Evolutionary conservation across 2,797 vertebrate species (phyloP).

Genomic region (Austrolebias charrua): DNA sequence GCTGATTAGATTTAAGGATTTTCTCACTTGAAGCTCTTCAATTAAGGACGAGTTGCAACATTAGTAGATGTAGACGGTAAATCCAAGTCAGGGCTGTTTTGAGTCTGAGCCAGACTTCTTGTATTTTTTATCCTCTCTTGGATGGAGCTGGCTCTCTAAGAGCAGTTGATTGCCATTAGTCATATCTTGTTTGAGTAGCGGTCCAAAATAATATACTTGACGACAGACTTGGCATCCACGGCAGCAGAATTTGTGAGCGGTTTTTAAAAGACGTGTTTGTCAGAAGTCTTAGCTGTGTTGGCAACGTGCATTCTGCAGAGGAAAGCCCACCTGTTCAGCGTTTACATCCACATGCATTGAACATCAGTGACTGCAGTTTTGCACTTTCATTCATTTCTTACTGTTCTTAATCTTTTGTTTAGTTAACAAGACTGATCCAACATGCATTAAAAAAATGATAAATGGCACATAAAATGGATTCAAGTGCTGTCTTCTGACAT

Average conservation of each 20-base stretch:
- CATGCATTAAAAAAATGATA: too few relatives aligned
- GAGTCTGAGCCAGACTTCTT: conserved; percentile 33
- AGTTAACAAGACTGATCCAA: too few relatives aligned
- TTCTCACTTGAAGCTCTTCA: conserved; percentile 34
- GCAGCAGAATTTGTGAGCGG: conserved; percentile 16
- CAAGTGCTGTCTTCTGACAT: too few relatives aligned
- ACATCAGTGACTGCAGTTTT: not conserved
- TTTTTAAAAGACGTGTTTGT: conserved; percentile 27
- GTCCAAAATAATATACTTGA: conserved; percentile 39
- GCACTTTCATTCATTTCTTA: not conserved
- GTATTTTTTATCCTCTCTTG: conserved; percentile 15
- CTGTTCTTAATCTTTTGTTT: not conserved
- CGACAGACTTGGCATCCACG: conserved; percentile 32
- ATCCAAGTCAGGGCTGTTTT: conserved; percentile 33
- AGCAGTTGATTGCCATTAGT: conserved; percentile 30
- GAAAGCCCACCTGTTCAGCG: not conserved
- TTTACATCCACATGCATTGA: not conserved
- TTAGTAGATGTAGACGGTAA: conserved; percentile 39
- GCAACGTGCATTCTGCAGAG: conserved; percentile 2
- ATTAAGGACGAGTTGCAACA: conserved; percentile 32
- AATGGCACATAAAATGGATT: too few relatives aligned
- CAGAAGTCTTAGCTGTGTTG: conserved; percentile 14
- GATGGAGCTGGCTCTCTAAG: conserved; percentile 31
- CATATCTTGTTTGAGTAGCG: conserved; percentile 37
- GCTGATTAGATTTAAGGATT: conserved; percentile 24